These are phyloP conservation scores for Platysteira castanea DNA, from an alignment of 2,113 vertebrate species.

Conservation along the genomic window DNA sequence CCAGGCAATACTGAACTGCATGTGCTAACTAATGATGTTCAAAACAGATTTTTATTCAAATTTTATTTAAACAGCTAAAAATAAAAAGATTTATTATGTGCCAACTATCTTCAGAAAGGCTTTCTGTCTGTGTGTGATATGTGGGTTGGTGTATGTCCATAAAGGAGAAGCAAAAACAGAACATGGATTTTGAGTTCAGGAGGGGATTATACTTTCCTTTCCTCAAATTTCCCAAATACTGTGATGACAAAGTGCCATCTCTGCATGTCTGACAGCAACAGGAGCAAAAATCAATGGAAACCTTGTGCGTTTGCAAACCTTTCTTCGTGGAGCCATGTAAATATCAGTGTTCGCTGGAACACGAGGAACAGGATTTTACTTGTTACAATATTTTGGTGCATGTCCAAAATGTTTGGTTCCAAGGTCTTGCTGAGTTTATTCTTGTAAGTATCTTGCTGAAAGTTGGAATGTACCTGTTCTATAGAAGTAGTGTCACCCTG, in stretches of 20 bases:
- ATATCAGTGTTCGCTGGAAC: background rate
- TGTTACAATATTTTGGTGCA: background rate
- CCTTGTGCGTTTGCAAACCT: background rate
- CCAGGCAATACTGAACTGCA: background rate
- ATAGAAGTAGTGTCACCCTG: background rate
- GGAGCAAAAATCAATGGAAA: background rate
- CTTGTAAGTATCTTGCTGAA: background rate
- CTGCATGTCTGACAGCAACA: background rate
- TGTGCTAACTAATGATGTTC: background rate
- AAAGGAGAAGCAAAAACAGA: background rate
- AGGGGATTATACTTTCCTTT: background rate
- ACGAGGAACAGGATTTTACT: background rate
- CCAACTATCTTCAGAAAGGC: background rate
- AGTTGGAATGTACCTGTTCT: background rate
- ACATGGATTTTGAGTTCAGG: background rate
- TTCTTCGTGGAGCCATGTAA: background rate
- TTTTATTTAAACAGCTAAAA: background rate
- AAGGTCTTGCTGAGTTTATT: background rate
- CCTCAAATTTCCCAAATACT: background rate
- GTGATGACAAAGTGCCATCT: background rate
- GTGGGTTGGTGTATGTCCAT: background rate
- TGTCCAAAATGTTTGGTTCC: background rate
- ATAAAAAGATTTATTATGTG: background rate
- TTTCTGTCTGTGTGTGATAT: background rate
- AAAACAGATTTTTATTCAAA: background rate